A percentile compares a stretch with the other conserved stretches of the same genome.
Evolutionary conservation across 2,888 invertebrate genomes (phyloP).

Genomic region (Plusia festucae): DNA sequence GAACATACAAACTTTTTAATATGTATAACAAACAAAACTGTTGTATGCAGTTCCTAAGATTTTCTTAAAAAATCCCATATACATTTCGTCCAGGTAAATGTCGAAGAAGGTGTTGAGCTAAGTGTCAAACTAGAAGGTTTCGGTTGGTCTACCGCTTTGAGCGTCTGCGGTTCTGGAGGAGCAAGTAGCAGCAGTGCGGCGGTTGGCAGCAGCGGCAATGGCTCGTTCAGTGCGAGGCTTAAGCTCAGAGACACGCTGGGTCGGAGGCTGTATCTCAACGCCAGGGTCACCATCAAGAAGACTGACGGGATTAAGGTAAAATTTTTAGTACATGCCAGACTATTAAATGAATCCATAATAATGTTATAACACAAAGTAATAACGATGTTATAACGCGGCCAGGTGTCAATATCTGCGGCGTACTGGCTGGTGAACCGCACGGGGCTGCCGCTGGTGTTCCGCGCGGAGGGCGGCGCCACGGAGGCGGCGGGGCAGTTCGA

Average conservation of each 20-base stretch:
- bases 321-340: not conserved
- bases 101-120: slow-evolving; percentile 93
- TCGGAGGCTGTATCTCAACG: slow-evolving; percentile 93
- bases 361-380: not conserved
- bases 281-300: slow-evolving; percentile 85
- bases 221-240: slow-evolving; percentile 91
- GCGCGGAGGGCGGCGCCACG: slow-evolving; percentile 94
- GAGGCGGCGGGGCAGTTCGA: slow-evolving; percentile 97
- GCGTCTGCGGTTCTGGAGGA: slow-evolving; percentile 82
- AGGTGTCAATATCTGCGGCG: slow-evolving; percentile 94
- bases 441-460: slow-evolving; percentile 98
- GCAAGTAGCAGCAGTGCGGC: slow-evolving; percentile 80
- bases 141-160: slow-evolving; percentile 91
- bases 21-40: too few species aligned
- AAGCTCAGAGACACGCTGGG: slow-evolving; percentile 93
- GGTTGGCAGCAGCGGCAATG: slow-evolving; percentile 63
- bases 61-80: too few species aligned
- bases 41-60: too few species aligned
- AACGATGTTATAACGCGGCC: slow-evolving; percentile 26
- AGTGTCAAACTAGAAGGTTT: slow-evolving; percentile 95
- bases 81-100: slow-evolving; percentile 92
- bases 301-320: slow-evolving; percentile 86
- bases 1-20: too few species aligned
- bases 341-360: too few species aligned
- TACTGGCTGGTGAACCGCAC: slow-evolving; percentile 99